A percentile compares a stretch with the other conserved stretches of the same genome.
These are phyloP conservation scores for Anoplophora glabripennis DNA, from an alignment of 1,140 invertebrate species.

Conservation along the genomic window DNA sequence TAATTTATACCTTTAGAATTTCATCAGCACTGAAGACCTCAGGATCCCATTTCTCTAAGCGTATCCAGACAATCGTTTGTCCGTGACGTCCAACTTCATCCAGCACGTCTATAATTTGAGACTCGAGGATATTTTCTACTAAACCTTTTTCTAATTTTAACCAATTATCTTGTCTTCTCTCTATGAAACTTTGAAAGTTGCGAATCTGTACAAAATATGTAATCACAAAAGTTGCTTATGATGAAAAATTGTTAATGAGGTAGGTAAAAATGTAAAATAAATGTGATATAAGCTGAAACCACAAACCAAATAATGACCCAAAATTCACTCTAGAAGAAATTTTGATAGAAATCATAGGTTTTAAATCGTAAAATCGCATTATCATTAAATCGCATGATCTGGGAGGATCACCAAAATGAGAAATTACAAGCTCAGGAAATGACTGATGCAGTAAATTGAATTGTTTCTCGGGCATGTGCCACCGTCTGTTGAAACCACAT, in stretches of 20 bases:
- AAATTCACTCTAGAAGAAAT: too few species aligned
- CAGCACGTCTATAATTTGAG: conserved; percentile 8
- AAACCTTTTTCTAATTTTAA: conserved; percentile 1
- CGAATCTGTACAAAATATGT: conserved; percentile 5
- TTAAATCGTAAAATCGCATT: too few species aligned
- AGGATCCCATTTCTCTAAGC: conserved; percentile 17
- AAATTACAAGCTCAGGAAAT: too few species aligned
- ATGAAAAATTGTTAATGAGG: too few species aligned
- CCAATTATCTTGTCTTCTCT: conserved; percentile 1
- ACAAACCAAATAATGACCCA: too few species aligned
- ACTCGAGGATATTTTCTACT: conserved; percentile 5
- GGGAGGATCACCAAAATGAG: too few species aligned
- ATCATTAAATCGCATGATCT: too few species aligned
- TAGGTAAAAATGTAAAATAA: neutral
- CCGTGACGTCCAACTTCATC: conserved; percentile 1
- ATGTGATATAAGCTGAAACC: neutral
- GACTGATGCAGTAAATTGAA: too few species aligned
- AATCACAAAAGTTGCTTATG: too few species aligned
- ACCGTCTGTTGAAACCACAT: too few species aligned
- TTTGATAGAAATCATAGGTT: too few species aligned
- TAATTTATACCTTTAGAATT: conserved; percentile 9
- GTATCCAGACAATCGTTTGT: conserved; percentile 13
- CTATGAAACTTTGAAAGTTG: conserved; percentile 14
- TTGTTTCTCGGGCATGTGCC: too few species aligned
- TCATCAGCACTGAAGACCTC: conserved; percentile 5